phyloP scores from a whole-genome alignment of 2,888 invertebrate genomes.

The Epistrophe eligans region DNA sequence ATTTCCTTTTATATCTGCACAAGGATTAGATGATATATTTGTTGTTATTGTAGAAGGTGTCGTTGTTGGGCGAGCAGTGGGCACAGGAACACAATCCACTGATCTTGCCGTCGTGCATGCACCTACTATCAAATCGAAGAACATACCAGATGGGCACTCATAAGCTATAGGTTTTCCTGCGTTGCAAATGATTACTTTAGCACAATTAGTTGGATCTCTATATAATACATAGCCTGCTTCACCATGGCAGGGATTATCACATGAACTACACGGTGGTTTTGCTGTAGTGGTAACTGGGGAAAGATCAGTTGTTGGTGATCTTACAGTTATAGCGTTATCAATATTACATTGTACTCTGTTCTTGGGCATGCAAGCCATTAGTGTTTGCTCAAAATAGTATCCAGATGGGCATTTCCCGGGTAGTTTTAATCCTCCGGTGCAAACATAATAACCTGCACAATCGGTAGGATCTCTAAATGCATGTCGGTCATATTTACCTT shows the following conservation, averaged over 20 bases:
- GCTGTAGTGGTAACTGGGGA: no score
- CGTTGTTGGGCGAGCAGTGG: neutral
- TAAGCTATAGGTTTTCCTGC: neutral
- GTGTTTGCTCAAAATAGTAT: neutral
- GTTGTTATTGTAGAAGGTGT: neutral
- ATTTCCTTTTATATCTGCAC: neutral
- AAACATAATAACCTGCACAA: constrained; percentile 2
- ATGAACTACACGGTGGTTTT: neutral
- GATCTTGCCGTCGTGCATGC: neutral
- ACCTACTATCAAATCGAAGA: neutral
- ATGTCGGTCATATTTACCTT: neutral
- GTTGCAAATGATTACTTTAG: constrained; percentile 10
- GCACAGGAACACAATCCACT: constrained; percentile 2
- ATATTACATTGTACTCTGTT: neutral
- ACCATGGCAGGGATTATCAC: neutral
- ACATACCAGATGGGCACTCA: constrained; percentile 5
- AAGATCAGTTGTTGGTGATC: no score
- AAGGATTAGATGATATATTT: neutral
- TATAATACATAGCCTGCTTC: neutral
- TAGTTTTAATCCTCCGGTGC: neutral
- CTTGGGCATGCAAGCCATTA: constrained; percentile 1
- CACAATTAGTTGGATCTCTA: constrained; percentile 19
- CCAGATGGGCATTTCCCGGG: neutral
- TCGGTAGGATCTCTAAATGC: constrained; percentile 1
- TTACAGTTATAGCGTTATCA: no score